phyloP scores from a whole-genome alignment of 2,113 vertebrate species.

The Pedetes capensis region DNA sequence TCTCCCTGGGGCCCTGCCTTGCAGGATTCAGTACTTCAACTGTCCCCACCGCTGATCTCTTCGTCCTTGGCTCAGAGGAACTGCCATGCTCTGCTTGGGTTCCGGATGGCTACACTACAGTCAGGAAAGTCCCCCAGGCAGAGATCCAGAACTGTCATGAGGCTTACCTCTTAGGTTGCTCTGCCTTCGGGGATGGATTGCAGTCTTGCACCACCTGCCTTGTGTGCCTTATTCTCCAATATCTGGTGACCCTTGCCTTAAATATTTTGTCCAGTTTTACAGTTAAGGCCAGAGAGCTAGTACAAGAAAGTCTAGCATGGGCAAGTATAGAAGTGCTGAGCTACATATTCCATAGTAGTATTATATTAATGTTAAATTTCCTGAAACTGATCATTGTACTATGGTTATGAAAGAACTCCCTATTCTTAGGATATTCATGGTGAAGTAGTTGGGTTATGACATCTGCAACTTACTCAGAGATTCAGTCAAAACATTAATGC shows the following conservation, averaged over 20 bases:
- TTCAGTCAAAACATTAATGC: background rate
- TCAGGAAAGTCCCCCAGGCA: background rate
- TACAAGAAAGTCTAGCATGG: background rate
- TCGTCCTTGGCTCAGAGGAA: background rate
- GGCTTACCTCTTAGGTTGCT: background rate
- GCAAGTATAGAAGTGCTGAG: background rate
- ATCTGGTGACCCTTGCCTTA: background rate
- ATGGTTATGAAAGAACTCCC: background rate
- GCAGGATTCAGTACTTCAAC: background rate
- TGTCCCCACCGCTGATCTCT: background rate
- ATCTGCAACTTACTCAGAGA: background rate
- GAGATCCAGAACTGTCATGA: background rate
- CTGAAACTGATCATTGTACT: background rate
- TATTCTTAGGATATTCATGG: background rate
- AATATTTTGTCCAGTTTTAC: background rate
- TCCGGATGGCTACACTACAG: background rate
- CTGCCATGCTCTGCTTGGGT: background rate
- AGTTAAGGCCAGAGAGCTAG: background rate
- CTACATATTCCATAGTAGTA: background rate
- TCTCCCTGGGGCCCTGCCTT: background rate
- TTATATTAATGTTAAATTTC: background rate
- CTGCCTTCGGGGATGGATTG: background rate
- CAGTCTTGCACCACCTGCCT: background rate
- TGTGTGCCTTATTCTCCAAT: background rate
- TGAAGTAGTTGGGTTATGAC: background rate